Conservation (phyloP, 2,113 vertebrate species). For the Corythornis madagascariensis region DNA sequence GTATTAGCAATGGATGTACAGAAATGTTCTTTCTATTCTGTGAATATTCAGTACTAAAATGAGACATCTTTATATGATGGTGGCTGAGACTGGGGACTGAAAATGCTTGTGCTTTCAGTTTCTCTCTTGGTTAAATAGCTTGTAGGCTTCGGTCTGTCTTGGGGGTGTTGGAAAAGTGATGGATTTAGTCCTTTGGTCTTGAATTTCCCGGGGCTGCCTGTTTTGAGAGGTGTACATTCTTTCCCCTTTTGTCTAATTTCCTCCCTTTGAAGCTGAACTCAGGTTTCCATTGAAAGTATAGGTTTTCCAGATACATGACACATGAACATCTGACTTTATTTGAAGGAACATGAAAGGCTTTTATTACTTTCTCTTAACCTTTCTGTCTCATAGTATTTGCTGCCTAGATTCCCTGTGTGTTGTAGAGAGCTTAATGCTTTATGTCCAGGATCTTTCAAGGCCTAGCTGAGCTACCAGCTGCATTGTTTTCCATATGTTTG, state of each 20-base stretch:
- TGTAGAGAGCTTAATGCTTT: slow-evolving; percentile 17
- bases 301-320: slow-evolving; percentile 23
- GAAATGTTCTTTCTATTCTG: background rate
- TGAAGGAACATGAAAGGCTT: slow-evolving; percentile 48
- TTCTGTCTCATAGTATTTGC: background rate
- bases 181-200: slow-evolving; percentile 12
- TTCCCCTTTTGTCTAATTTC: slow-evolving; percentile 20
- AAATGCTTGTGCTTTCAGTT: background rate
- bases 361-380: slow-evolving; percentile 13
- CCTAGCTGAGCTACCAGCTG: background rate
- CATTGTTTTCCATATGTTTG: background rate
- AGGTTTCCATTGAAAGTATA: slow-evolving; percentile 42
- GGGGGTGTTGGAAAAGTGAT: background rate
- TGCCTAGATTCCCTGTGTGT: background rate
- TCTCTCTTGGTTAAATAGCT: background rate
- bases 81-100: background rate
- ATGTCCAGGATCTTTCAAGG: background rate
- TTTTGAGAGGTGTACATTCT: background rate
- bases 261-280: slow-evolving; percentile 53
- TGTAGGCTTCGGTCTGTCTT: background rate
- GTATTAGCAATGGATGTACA: background rate
- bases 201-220: slow-evolving; percentile 1
- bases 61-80: background rate
- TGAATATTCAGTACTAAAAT: background rate
- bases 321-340: slow-evolving; percentile 33